phyloP scores from a whole-genome alignment of 64 coral and sea anemone species.

The Dendrophyllia cribrosa region DNA sequence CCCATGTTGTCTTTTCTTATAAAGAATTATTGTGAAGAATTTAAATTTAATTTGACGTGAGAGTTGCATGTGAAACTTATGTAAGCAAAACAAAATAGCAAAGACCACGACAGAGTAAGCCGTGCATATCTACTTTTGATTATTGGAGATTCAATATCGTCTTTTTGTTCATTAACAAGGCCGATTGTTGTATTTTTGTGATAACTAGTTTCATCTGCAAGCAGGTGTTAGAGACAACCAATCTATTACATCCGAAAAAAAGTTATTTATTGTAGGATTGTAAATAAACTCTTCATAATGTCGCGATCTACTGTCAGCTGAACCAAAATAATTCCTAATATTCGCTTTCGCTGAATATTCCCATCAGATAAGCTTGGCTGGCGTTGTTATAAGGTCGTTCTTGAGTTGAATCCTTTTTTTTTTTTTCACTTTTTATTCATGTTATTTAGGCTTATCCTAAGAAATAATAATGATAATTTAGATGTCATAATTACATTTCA shows the following conservation, averaged over 20 bases:
- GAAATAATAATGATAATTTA: neutral
- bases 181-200: conserved; percentile 30
- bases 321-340: neutral
- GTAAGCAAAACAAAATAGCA: no score
- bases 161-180: conserved; percentile 24
- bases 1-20: no score
- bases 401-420: neutral
- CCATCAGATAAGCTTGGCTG: neutral
- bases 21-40: no score
- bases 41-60: no score
- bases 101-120: no score
- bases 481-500: conserved; percentile 12
- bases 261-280: conserved; percentile 4
- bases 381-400: neutral
- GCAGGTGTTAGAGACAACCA: conserved; percentile 7
- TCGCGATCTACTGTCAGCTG: neutral
- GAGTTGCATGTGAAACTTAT: no score
- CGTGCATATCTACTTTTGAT: neutral
- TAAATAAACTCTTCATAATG: conserved; percentile 38
- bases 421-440: neutral
- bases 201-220: conserved; percentile 21
- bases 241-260: neutral
- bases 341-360: neutral
- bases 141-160: conserved; percentile 10
- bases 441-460: neutral